Evolutionary conservation across 2,797 vertebrate species (phyloP).

Genomic region (Cyclura pinguis): DNA sequence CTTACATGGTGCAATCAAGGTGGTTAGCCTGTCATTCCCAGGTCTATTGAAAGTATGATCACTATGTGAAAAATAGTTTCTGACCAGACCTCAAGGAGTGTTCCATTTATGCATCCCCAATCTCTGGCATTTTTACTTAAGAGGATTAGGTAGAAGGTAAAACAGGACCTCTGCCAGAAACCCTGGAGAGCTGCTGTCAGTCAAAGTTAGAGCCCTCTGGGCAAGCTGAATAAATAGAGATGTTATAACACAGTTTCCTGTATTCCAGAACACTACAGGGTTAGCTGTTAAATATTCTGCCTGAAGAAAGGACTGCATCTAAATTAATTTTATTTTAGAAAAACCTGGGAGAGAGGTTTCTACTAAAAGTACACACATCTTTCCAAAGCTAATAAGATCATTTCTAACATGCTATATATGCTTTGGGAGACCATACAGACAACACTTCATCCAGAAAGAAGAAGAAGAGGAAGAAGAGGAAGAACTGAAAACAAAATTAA

Average conservation of each 20-base stretch:
- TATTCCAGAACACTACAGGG: background rate
- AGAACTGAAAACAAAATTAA: background rate
- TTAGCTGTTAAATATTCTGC: background rate
- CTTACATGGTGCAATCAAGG: background rate
- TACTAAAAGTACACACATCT: background rate
- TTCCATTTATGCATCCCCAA: background rate
- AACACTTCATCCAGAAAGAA: too few species aligned
- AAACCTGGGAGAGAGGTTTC: background rate
- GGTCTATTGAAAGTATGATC: background rate
- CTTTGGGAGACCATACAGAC: background rate
- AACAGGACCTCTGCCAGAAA: background rate
- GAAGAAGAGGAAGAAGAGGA: background rate
- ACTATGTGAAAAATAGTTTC: background rate
- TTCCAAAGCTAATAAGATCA: background rate
- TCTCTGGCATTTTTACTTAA: background rate
- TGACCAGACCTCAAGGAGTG: background rate
- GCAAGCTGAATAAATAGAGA: background rate
- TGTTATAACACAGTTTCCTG: background rate
- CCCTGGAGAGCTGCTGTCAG: background rate
- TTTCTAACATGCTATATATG: background rate
- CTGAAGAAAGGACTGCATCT: background rate
- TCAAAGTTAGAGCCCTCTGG: background rate
- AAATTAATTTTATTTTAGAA: slow-evolving; percentile 13
- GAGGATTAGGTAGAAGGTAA: background rate
- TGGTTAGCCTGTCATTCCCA: background rate